These are phyloP conservation scores for Lycorma delicatula DNA, from an alignment of 1,140 invertebrate genomes.

Conservation along the genomic window DNA sequence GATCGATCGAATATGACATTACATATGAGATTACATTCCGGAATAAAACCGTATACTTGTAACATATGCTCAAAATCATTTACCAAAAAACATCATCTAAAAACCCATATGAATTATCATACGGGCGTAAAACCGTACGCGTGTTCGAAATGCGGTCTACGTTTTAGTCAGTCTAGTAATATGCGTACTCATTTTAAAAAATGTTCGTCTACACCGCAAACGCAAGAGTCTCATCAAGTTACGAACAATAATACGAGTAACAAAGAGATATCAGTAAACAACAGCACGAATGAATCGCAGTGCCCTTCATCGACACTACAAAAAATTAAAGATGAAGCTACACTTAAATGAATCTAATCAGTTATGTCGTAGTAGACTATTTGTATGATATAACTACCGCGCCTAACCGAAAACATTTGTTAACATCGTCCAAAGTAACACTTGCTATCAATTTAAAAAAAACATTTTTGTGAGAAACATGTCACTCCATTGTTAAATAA, in stretches of 20 bases:
- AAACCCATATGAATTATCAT: conserved; percentile 53
- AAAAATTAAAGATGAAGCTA: not conserved
- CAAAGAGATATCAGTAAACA: not conserved
- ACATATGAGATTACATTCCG: conserved; percentile 66
- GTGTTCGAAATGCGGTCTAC: conserved; percentile 43
- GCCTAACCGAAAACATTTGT: too few relatives aligned
- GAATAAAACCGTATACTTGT: conserved; percentile 80
- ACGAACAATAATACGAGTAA: not conserved
- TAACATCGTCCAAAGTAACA: too few relatives aligned
- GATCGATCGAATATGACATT: conserved; percentile 75
- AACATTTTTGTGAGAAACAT: too few relatives aligned
- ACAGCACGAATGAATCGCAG: not conserved
- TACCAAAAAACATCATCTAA: conserved; percentile 74
- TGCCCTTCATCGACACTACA: not conserved
- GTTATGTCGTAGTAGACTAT: not conserved
- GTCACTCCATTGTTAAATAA: too few relatives aligned
- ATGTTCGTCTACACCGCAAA: conserved; percentile 13
- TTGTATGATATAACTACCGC: too few relatives aligned
- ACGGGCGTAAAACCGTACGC: conserved; percentile 44
- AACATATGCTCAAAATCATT: conserved; percentile 76
- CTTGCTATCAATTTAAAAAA: too few relatives aligned
- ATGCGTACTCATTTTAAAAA: conserved; percentile 32
- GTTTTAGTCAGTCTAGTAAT: conserved; percentile 41
- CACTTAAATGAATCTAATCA: not conserved
- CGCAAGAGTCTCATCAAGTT: not conserved